These are phyloP conservation scores for Pyrochroa serraticornis DNA, from an alignment of 2,888 invertebrate genomes.

Conservation along the genomic window DNA sequence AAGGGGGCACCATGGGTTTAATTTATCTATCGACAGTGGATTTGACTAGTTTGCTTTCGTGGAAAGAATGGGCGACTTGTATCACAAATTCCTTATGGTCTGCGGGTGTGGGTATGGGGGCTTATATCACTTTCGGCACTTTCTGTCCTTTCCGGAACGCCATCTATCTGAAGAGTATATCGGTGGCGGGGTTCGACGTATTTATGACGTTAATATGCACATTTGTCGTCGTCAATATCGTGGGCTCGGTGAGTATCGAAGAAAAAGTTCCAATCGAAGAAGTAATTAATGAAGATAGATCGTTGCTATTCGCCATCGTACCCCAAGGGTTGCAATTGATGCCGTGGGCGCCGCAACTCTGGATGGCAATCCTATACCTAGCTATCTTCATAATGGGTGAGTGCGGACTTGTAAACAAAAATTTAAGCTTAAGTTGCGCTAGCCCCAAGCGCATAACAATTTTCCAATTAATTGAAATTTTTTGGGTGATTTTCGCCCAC, in stretches of 20 bases:
- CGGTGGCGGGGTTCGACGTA: background rate
- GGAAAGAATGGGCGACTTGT: constrained; percentile 15
- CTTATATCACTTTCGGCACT: constrained; percentile 15
- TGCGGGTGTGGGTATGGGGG: constrained; percentile 25
- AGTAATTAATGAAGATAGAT: too few species aligned
- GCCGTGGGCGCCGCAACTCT: too few species aligned
- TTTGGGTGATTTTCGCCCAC: background rate
- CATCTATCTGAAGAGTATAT: constrained; percentile 17
- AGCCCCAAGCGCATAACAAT: background rate
- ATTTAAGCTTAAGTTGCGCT: too few species aligned
- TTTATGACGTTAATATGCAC: background rate
- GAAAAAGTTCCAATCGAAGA: too few species aligned
- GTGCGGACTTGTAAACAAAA: too few species aligned
- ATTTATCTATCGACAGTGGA: constrained; percentile 3
- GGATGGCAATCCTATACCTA: too few species aligned
- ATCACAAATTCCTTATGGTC: constrained; percentile 8
- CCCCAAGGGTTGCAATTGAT: too few species aligned
- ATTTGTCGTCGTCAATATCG: background rate
- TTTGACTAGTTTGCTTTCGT: background rate
- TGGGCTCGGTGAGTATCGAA: too few species aligned
- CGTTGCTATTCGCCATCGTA: too few species aligned
- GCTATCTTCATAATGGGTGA: too few species aligned
- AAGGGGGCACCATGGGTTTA: background rate
- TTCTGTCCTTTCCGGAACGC: constrained; percentile 17
- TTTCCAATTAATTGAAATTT: background rate